phyloP scores from a whole-genome alignment of 2,113 vertebrate species.

The Drymodes brunneopygia region DNA sequence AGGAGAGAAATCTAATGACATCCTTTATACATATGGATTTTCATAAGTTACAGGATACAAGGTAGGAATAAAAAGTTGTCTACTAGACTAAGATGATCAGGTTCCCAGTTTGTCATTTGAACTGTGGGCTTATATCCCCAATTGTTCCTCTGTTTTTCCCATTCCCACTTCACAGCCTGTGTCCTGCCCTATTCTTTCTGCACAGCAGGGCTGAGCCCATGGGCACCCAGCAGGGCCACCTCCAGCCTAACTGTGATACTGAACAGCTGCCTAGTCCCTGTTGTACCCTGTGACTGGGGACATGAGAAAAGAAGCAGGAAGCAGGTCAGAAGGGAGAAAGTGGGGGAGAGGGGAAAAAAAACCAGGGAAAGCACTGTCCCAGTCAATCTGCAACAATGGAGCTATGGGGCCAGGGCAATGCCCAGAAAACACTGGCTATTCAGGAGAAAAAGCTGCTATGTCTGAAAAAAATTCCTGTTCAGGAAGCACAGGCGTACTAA shows the following conservation, averaged over 20 bases:
- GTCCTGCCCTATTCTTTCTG: neutral
- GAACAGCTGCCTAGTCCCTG: neutral
- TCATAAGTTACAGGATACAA: neutral
- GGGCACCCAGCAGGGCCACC: neutral
- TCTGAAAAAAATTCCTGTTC: neutral
- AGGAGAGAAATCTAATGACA: neutral
- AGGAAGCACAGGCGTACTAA: neutral
- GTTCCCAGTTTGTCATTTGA: neutral
- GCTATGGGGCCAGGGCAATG: neutral
- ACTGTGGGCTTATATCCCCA: neutral
- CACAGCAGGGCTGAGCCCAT: neutral
- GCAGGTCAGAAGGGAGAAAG: neutral
- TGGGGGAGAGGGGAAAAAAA: rapidly evolving
- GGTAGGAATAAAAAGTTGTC: too few species aligned
- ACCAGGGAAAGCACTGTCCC: neutral
- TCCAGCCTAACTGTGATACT: neutral
- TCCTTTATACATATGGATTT: neutral
- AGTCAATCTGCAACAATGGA: neutral
- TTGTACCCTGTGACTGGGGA: neutral
- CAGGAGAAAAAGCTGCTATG: neutral
- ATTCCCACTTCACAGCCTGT: neutral
- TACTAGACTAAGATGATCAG: neutral
- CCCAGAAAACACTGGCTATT: neutral
- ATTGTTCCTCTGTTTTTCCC: neutral
- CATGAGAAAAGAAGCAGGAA: neutral